Base-by-base conservation (phyloP, 2,888 invertebrate species). In the Diarsia mendica region DNA sequence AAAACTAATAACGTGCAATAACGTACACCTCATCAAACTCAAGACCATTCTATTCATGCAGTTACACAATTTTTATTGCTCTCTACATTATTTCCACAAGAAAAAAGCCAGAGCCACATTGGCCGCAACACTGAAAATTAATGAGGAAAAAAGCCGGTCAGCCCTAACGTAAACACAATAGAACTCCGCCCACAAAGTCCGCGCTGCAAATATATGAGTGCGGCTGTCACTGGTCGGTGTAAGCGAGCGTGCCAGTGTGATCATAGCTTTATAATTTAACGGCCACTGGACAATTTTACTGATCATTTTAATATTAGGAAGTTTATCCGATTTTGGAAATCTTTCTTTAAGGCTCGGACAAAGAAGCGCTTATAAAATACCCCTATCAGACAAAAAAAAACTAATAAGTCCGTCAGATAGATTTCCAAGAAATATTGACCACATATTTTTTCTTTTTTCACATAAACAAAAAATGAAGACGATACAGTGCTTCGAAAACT, bases 151-250 rank as follows among this genome's bases (percentile, higher is more conserved):
- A 74, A 69, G 8, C 48, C 65, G 67, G 70, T 63, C 80, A 88
- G 79, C 87, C 87, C 88, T 87, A 83, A 49, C 33, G 58, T 79
- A 75, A 89, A 89, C 88, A 92, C 92, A 93, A 93, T 92, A 92
- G 92, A 86, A 53, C 81, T 88, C 94, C 91, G 92, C 93, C 94
- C 92, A 93, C 87, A 84, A 85, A 87, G 85, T 82, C 85, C 87
- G 87, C 84, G 85, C 81, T 75, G 84, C 85, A 86, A 90, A 93
- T 93, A 92, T 92, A 93, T 90, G 91, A 89, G 83, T 89, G 85
- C 87, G 87, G 80, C 87, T 91, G 91, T 90, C 90, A 90, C 79
- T 79, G 82, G 80, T 79, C 77, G 78, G 69, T 73, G 79, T 83
- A 79, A 83, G 82, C 77, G 77, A 81, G 80, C 83, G 82, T 74